Conservation (phyloP, 2,797 vertebrate genomes). For the Labeo calbasu region DNA sequence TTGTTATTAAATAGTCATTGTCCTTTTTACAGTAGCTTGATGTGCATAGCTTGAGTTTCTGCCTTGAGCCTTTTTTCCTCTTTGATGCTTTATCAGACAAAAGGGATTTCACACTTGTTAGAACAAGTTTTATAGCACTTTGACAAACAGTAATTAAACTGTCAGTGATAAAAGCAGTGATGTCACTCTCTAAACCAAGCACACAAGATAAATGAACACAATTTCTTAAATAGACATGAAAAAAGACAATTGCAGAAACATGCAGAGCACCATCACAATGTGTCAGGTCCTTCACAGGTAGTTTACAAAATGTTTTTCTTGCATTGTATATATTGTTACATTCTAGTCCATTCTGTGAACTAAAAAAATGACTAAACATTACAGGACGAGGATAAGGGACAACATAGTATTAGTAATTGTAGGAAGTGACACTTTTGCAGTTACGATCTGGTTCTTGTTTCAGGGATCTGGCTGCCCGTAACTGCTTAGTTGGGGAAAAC, state of each 20-base stretch:
- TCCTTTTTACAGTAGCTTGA: neutral
- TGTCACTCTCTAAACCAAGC: neutral
- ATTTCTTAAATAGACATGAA: neutral
- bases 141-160: neutral
- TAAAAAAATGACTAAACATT: neutral
- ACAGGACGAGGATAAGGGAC: neutral
- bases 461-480: constrained; percentile 96
- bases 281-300: neutral
- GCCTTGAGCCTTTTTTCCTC: neutral
- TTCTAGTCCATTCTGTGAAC: neutral
- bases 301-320: neutral
- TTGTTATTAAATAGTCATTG: neutral
- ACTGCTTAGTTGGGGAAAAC: constrained; percentile 98
- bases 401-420: neutral
- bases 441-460: constrained; percentile 36
- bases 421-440: neutral
- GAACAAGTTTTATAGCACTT: neutral
- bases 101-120: neutral
- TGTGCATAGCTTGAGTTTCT: neutral
- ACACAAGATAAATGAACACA: neutral
- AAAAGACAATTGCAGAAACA: neutral
- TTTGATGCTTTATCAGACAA: neutral
- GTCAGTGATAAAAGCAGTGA: neutral
- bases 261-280: neutral
- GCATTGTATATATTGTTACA: neutral